Base-by-base conservation (phyloP, 1,140 invertebrate species). In the Mya arenaria region DNA sequence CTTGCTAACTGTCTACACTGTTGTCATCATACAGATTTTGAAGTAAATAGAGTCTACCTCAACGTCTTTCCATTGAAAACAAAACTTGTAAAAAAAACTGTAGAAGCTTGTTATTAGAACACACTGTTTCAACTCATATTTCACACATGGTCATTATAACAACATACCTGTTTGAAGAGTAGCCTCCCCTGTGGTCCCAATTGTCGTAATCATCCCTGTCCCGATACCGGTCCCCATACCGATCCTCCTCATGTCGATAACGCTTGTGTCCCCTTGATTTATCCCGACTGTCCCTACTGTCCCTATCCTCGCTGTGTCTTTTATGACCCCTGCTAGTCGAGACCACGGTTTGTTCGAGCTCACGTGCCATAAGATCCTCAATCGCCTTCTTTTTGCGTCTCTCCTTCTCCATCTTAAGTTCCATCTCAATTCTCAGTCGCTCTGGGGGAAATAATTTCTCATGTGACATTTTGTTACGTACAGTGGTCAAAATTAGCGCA, bases 351-450 rank as follows among this genome's bases (percentile, higher is more conserved):
- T 81, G 30, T 28, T 84, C 69, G 2, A 75, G 56, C 19, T 84
- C 71, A 58, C 73, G 34, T 19, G 75, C 44, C 77, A 73, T 81
- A 48, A 73, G 30, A 30, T 84, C 71, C 41, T 84, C 71, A 36
- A 73, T 81, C 8, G 75, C 68, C 48, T 75, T 73, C 56, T 83
- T 69, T 48, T 75, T 63, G 37, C 72, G 72, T 37, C 48, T 79
- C 60, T 66, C 63, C 30, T 74, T 78, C 30, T 78, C 65, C 48
- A 72, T 65, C 62, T 73, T 19, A 32, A 74, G 32, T 39, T 74
- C 77, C 77, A 74, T 81, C 48, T 65, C 66, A 41, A 72, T 79
- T 48, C 69, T 71, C 19, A 74, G 52, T 36, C 63, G 63, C 55
- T 73, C 82, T 52, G 48, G 25, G n/a, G n/a, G n/a, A n/a, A n/a